Evolutionary conservation across 2,888 invertebrate species (phyloP).

Genomic region (Ectemnius cavifrons): DNA sequence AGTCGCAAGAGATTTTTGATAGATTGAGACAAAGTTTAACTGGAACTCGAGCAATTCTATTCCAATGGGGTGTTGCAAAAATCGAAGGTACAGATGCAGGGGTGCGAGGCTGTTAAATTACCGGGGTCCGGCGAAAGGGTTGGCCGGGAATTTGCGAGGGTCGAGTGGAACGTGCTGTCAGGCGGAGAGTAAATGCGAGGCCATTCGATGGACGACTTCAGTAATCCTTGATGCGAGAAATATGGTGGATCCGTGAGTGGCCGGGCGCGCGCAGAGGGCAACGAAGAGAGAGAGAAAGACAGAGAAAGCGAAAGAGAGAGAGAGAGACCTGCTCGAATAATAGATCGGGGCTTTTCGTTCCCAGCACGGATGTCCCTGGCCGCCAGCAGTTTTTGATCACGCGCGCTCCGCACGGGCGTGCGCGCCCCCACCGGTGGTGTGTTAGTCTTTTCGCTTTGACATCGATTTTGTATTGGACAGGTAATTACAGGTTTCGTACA

Average conservation of each 20-base stretch:
- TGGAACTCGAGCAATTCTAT: no score
- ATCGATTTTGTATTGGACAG: constrained; percentile 72
- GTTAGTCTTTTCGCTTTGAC: constrained; percentile 59
- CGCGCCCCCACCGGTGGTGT: constrained; percentile 28
- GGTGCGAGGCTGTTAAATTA: no score
- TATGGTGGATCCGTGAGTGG: constrained; percentile 44
- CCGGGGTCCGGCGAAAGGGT: no score
- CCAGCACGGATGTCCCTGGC: constrained; percentile 1
- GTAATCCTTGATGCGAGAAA: constrained; percentile 52
- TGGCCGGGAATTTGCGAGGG: no score
- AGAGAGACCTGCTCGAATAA: constrained; percentile 41
- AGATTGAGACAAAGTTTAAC: no score
- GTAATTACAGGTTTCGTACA: constrained; percentile 67
- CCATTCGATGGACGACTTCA: constrained; percentile 22
- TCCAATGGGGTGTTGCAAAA: no score
- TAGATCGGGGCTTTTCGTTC: constrained; percentile 47
- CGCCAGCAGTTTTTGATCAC: constrained; percentile 58
- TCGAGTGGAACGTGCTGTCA: no score
- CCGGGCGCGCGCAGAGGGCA: constrained; percentile 27
- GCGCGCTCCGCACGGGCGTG: constrained; percentile 23
- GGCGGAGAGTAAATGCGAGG: no score
- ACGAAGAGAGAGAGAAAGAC: no score
- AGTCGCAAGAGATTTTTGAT: no score
- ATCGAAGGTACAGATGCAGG: no score
- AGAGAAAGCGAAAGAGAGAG: no score